phyloP scores from a whole-genome alignment of 2,888 invertebrate genomes.

The Drosophila glabriapex region DNA sequence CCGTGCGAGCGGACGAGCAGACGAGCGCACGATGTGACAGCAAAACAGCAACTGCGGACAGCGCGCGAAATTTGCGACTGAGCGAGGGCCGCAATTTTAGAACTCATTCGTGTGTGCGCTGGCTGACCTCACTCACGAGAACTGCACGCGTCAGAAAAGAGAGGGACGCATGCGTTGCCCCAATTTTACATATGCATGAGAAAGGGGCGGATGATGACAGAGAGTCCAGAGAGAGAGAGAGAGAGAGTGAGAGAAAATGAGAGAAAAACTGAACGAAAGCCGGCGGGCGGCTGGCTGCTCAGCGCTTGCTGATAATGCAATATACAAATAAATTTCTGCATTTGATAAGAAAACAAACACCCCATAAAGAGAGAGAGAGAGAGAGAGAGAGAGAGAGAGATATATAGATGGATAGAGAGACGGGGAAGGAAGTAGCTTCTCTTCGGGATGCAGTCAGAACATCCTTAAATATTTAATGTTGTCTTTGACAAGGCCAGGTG shows the following conservation, averaged over 20 bases:
- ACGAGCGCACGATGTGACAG: constrained; percentile 38
- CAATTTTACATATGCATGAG: constrained; percentile 7
- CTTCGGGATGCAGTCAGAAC: neutral
- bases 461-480: neutral
- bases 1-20: neutral
- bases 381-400: too few species aligned
- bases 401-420: neutral
- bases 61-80: constrained; percentile 39
- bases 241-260: neutral
- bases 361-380: neutral
- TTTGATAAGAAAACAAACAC: constrained; percentile 4
- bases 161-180: constrained; percentile 53
- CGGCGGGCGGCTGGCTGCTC: constrained; percentile 32
- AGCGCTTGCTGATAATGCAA: constrained; percentile 28
- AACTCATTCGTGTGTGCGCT: constrained; percentile 6
- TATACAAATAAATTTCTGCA: constrained; percentile 4
- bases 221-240: neutral
- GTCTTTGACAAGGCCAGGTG: constrained; percentile 8
- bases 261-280: constrained; percentile 24
- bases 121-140: constrained; percentile 9
- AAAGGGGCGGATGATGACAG: constrained; percentile 19
- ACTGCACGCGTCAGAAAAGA: neutral
- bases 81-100: constrained; percentile 10
- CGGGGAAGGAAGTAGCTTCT: neutral
- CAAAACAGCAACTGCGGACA: constrained; percentile 56